Conservation (phyloP, 2,113 vertebrate species). For the Crocuta crocuta region DNA sequence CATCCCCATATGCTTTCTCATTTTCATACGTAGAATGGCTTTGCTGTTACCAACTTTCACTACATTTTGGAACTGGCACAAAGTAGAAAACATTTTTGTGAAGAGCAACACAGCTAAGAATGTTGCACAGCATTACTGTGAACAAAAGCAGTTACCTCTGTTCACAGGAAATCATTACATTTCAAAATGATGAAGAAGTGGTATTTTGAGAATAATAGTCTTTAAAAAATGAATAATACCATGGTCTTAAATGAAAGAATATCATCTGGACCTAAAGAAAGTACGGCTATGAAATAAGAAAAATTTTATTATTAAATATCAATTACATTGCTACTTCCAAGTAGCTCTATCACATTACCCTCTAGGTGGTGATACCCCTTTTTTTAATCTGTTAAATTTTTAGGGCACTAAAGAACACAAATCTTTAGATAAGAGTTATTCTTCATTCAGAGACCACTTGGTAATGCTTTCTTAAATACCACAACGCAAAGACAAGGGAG, state of each 20-base stretch:
- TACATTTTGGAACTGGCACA: neutral
- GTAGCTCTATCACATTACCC: neutral
- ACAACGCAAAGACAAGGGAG: neutral
- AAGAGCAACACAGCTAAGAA: neutral
- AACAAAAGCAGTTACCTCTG: neutral
- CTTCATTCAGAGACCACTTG: neutral
- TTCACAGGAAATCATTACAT: neutral
- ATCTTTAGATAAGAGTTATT: neutral
- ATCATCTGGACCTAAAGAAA: neutral
- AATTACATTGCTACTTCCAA: neutral
- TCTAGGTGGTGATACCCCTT: neutral
- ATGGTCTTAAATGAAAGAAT: neutral
- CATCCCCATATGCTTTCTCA: neutral
- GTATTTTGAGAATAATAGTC: neutral
- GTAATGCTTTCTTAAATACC: conserved; percentile 20
- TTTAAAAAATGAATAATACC: neutral
- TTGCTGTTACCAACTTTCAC: neutral
- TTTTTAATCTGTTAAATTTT: neutral
- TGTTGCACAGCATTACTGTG: neutral
- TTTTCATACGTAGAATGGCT: conserved; percentile 3
- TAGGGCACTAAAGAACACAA: neutral
- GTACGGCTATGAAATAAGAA: neutral
- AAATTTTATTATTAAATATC: conserved; percentile 12
- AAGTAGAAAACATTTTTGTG: conserved; percentile 19
- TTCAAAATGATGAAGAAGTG: conserved; percentile 47